Conservation (phyloP, 2,113 vertebrate species). For the Callopanchax toddi region DNA sequence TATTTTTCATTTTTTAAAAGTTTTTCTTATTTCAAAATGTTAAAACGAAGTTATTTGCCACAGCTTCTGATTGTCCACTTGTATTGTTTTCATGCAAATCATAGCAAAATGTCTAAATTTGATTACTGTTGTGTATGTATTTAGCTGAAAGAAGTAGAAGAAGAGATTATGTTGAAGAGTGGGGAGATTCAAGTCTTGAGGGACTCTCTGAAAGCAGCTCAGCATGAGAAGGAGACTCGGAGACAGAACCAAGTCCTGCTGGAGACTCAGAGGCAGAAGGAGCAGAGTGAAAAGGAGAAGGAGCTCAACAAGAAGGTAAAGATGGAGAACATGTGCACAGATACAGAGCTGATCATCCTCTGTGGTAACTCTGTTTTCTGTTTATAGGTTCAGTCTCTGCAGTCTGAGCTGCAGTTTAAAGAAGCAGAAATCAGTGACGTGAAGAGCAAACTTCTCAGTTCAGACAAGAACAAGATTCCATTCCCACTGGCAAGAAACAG, state of each 20-base stretch:
- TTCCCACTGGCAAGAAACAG: conserved; percentile 72
- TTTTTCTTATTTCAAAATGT: not conserved
- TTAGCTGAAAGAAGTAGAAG: conserved; percentile 89
- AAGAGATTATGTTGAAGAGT: conserved; percentile 88
- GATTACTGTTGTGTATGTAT: conserved; percentile 18
- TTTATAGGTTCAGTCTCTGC: conserved; percentile 88
- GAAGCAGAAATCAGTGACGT: conserved; percentile 95
- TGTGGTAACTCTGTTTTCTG: conserved; percentile 1
- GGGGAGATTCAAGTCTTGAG: conserved; percentile 94
- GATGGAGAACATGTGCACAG: too few species aligned
- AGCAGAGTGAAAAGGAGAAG: conserved; percentile 86
- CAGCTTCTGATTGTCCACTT: too few species aligned
- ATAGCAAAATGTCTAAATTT: too few species aligned
- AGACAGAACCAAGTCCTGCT: conserved; percentile 78
- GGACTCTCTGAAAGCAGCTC: conserved; percentile 87
- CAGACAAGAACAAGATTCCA: conserved; percentile 76
- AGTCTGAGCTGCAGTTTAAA: conserved; percentile 94
- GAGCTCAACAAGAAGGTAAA: conserved; percentile 90
- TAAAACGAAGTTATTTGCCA: not conserved
- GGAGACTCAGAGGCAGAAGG: conserved; percentile 82
- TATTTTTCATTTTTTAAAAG: too few species aligned
- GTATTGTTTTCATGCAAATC: too few species aligned
- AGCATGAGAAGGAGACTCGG: conserved; percentile 85
- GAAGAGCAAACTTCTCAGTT: conserved; percentile 84
- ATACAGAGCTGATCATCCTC: not conserved